Evolutionary conservation across 2,797 vertebrate species (phyloP), one percentile per base, ranked within the genome.

Genomic region (Pelodytes ibericus): DNA sequence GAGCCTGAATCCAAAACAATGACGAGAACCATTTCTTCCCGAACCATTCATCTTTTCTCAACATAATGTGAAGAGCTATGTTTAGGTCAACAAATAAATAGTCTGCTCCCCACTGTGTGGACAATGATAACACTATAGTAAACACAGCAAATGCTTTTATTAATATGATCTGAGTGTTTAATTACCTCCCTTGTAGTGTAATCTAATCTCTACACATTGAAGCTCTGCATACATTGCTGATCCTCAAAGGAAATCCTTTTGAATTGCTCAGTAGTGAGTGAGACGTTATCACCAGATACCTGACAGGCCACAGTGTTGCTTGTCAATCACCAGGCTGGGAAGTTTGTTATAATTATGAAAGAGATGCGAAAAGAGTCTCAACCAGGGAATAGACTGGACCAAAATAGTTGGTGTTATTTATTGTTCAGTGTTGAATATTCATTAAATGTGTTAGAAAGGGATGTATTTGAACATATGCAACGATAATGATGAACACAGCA

Each of bases 161-260:
- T 87, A 85, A 83, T 81, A 82, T 76, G 78, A 86, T 84, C 80
- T 79, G 80, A 83, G 83, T 80, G 80, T 86, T 85, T 86, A 85
- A 87, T 89, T 88, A 81, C 82, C 70, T 87, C 62, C 31, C 80
- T 83, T 83, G 80, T 82, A 83, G 80, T 80, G 84, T 85, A 87
- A 83, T 88, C 87, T 87, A 83, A 84, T 88, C 84, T 85, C 75
- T 81, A 75, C 80, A 85, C 72, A 77, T 80, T 83, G 84, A 85
- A 87, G 81, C 81, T 47, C 58, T 63, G 70, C 49, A 25, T 80
- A 77, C n/a, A 16, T 74, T 83, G 79, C 53, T 82, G 82, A 81
- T 84, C 78, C 83, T 86, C 83, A 80, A 83, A 89, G 83, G 86
- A 82, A 79, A 80, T 59, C 41, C 74, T 81, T 82, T 79, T 75